A percentile compares a stretch with the other conserved stretches of the same genome.
These are phyloP conservation scores for Brassicogethes aeneus DNA, from an alignment of 2,888 invertebrate genomes.

Conservation along the genomic window DNA sequence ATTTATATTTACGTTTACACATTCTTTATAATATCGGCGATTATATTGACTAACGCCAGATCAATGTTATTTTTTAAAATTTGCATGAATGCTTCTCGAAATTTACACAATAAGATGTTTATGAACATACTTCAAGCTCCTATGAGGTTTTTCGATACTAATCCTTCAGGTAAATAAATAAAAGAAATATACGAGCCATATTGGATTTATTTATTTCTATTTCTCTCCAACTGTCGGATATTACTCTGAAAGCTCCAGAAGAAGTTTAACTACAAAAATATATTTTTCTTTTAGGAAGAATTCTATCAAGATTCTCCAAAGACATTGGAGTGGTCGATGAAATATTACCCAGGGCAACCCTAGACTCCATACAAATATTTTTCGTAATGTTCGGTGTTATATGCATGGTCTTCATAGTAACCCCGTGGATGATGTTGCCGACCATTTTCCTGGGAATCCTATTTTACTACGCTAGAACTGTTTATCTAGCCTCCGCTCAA, in stretches of 20 bases:
- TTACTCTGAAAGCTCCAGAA: too few relatives aligned
- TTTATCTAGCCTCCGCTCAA: slow-evolving; percentile 62
- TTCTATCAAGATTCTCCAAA: slow-evolving; percentile 74
- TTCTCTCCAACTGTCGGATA: too few relatives aligned
- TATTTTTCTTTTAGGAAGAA: slow-evolving; percentile 47
- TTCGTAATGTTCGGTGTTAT: slow-evolving; percentile 62
- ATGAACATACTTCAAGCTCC: slow-evolving; percentile 62
- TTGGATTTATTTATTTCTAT: too few relatives aligned
- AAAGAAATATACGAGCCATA: too few relatives aligned
- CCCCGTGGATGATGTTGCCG: slow-evolving; percentile 55
- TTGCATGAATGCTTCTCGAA: slow-evolving; percentile 65
- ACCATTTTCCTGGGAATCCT: slow-evolving; percentile 50
- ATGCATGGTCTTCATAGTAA: slow-evolving; percentile 58
- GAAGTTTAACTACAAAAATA: neutral
- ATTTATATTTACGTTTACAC: slow-evolving; percentile 52
- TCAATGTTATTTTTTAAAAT: slow-evolving; percentile 64
- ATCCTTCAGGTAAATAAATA: slow-evolving; percentile 66
- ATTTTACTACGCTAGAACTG: slow-evolving; percentile 52
- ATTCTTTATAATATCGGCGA: slow-evolving; percentile 47
- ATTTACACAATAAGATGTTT: slow-evolving; percentile 73
- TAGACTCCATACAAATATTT: slow-evolving; percentile 54
- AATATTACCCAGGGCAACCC: slow-evolving; percentile 52
- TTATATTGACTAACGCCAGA: slow-evolving; percentile 54
- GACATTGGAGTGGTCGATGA: slow-evolving; percentile 72
- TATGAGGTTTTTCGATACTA: slow-evolving; percentile 75